These are phyloP conservation scores for Crypturellus undulatus DNA, from an alignment of 2,113 vertebrate genomes.

Conservation along the genomic window DNA sequence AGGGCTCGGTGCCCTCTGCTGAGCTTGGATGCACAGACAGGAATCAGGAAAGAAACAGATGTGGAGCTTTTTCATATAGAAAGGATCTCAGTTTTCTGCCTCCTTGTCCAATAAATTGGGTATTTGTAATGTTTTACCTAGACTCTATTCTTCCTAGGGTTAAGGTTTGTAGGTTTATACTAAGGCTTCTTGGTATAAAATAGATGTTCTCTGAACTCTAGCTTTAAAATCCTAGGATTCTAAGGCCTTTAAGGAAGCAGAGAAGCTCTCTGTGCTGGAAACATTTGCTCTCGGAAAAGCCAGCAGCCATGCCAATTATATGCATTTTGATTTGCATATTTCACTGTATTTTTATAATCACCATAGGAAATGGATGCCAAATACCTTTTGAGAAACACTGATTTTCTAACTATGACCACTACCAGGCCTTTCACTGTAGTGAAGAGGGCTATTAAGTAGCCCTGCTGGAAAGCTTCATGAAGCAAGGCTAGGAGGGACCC, in stretches of 20 bases:
- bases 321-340: neutral
- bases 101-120: neutral
- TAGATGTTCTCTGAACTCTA: neutral
- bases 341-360: neutral
- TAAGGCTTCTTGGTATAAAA: neutral
- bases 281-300: neutral
- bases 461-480: accelerated
- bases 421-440: accelerated
- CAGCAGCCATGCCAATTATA: neutral
- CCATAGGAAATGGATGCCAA: neutral
- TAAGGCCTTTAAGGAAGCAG: neutral
- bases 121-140: neutral
- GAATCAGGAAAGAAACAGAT: neutral
- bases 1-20: neutral
- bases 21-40: slow-evolving; percentile 4
- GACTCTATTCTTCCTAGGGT: neutral
- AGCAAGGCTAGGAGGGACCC: neutral
- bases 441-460: neutral
- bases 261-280: neutral
- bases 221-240: neutral
- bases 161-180: too few relatives aligned
- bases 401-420: neutral
- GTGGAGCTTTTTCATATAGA: neutral
- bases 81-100: neutral
- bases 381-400: neutral